phyloP scores from a whole-genome alignment of 2,888 invertebrate species.

The Ectemnius cavifrons region DNA sequence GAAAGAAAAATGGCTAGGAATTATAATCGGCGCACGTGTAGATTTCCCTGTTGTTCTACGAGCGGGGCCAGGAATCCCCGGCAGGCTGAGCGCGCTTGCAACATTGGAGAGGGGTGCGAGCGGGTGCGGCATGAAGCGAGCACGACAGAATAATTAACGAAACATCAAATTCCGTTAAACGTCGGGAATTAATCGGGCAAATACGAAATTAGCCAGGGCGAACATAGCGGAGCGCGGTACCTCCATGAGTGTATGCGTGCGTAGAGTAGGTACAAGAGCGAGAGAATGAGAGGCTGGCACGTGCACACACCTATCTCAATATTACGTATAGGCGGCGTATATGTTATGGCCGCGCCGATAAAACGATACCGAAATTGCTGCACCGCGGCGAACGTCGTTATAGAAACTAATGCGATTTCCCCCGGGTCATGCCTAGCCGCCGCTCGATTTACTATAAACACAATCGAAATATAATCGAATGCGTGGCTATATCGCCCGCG shows the following conservation, averaged over 20 bases:
- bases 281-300: conserved; percentile 5
- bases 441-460: conserved; percentile 52
- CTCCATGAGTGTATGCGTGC: background rate
- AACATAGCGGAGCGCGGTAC: conserved; percentile 34
- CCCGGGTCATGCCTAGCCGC: conserved; percentile 45
- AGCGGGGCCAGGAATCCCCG: conserved; percentile 1
- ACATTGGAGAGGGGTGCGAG: conserved; percentile 10
- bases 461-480: conserved; percentile 55
- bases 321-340: conserved; percentile 28
- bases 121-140: conserved; percentile 57
- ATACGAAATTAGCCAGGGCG: conserved; percentile 73
- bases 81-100: too few species aligned
- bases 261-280: too few species aligned
- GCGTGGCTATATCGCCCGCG: conserved; percentile 15
- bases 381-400: conserved; percentile 70
- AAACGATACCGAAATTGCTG: conserved; percentile 60
- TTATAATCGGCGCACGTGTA: background rate
- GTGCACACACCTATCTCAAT: conserved; percentile 12
- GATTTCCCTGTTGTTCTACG: background rate
- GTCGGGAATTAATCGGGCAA: conserved; percentile 73
- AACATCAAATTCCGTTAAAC: conserved; percentile 75
- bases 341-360: conserved; percentile 51
- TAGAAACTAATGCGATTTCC: conserved; percentile 73
- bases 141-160: conserved; percentile 74
- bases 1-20: background rate